phyloP scores from a whole-genome alignment of 2,113 vertebrate species.

The Gasterosteus aculeatus region DNA sequence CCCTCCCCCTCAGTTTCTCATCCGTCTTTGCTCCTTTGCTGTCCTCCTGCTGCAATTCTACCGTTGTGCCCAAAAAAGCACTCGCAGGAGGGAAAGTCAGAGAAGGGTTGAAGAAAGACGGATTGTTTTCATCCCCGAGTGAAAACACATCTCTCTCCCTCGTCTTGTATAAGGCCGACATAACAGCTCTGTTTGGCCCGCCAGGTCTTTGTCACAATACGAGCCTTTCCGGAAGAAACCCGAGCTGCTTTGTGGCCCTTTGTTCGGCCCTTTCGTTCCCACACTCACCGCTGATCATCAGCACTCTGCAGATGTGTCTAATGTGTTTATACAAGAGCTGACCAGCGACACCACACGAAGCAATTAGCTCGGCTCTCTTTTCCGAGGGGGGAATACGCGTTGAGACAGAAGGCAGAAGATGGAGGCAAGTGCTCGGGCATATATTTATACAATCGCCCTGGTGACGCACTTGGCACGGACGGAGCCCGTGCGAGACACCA shows the following conservation, averaged over 20 bases:
- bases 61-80: conserved; percentile 29
- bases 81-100: conserved; percentile 6
- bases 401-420: conserved; percentile 33
- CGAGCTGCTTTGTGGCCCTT: conserved; percentile 54
- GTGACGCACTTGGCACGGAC: conserved; percentile 51
- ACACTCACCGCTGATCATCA: conserved; percentile 68
- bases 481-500: conserved; percentile 45
- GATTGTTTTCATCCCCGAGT: conserved; percentile 48
- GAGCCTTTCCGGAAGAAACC: conserved; percentile 67
- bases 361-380: conserved; percentile 48
- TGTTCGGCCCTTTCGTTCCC: conserved; percentile 75
- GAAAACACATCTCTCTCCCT: conserved; percentile 22
- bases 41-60: conserved; percentile 11
- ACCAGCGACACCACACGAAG: conserved; percentile 33
- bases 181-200: conserved; percentile 56
- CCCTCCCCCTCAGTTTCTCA: conserved; percentile 9
- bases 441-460: conserved; percentile 49
- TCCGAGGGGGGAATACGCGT: conserved; percentile 19
- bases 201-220: conserved; percentile 41
- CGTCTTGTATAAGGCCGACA: conserved; percentile 43
- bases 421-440: conserved; percentile 33
- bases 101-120: conserved; percentile 40
- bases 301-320: conserved; percentile 53
- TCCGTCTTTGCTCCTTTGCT: conserved; percentile 13
- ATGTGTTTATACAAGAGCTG: conserved; percentile 48